phyloP scores from a whole-genome alignment of 1,140 invertebrate species.

The Portunus trituberculatus region DNA sequence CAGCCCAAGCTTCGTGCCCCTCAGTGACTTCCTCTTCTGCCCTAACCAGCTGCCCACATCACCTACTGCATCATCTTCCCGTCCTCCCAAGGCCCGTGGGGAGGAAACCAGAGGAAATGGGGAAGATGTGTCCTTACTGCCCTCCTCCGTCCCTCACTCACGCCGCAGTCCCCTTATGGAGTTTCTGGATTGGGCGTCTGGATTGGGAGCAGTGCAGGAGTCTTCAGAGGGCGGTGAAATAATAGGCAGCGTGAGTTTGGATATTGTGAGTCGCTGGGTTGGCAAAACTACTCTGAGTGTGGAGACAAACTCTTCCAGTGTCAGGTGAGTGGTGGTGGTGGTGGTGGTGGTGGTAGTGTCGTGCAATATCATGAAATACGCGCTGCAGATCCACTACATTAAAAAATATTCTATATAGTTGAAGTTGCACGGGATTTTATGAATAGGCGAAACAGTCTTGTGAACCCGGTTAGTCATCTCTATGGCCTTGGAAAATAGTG shows the following conservation, averaged over 20 bases:
- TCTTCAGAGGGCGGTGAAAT: not conserved
- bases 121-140: not conserved
- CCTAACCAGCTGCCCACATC: not conserved
- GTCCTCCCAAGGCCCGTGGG: not conserved
- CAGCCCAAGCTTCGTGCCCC: constrained; percentile 33
- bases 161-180: not conserved
- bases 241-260: constrained; percentile 15
- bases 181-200: not conserved
- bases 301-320: not conserved
- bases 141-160: no score
- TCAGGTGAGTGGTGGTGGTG: constrained; percentile 34
- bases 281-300: constrained; percentile 36
- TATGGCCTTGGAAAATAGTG: not conserved
- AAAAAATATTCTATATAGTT: not conserved
- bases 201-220: not conserved
- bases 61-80: not conserved
- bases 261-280: constrained; percentile 42
- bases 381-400: not conserved
- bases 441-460: no score
- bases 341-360: not conserved
- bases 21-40: constrained; percentile 16
- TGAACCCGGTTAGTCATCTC: not conserved
- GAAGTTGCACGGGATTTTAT: not conserved
- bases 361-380: not conserved
- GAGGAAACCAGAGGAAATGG: no score